Percentiles rank a stretch among this genome's conserved stretches.
phyloP scores from a whole-genome alignment of 2,113 vertebrate genomes.

The Phoxinus phoxinus region DNA sequence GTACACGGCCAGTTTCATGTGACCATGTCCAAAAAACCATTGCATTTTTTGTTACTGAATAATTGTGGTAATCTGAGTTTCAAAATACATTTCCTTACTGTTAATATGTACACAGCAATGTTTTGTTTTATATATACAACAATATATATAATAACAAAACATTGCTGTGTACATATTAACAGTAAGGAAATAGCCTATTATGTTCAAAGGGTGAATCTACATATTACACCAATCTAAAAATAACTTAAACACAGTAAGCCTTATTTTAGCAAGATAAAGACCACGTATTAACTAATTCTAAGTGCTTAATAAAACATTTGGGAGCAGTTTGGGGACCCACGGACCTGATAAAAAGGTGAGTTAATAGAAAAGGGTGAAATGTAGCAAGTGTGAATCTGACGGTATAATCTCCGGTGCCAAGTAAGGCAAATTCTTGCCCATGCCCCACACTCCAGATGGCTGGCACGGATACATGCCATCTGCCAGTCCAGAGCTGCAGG shows the following conservation, averaged over 20 bases:
- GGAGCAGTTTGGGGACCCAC: background rate
- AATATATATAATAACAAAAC: too few relatives aligned
- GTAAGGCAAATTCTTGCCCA: constrained; percentile 38
- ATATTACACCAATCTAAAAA: background rate
- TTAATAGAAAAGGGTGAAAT: constrained; percentile 21
- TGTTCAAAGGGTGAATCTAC: background rate
- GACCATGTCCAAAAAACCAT: background rate
- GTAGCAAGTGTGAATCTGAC: constrained; percentile 42
- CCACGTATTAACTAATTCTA: background rate
- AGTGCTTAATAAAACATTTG: background rate
- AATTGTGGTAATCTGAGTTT: background rate
- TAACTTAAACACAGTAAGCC: background rate
- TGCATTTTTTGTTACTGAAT: background rate
- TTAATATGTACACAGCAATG: background rate
- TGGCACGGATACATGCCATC: constrained; percentile 55
- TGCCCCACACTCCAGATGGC: constrained; percentile 59
- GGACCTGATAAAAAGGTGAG: constrained; percentile 12
- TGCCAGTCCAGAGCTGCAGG: constrained; percentile 50
- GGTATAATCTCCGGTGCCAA: constrained; percentile 30
- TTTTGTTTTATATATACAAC: background rate
- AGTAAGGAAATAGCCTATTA: too few relatives aligned
- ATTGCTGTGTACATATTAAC: too few relatives aligned
- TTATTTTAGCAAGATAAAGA: background rate
- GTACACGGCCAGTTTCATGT: background rate
- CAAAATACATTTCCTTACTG: background rate